Conservation (phyloP, 2,888 invertebrate species). For the Sinodicranocentrus sp. region DNA sequence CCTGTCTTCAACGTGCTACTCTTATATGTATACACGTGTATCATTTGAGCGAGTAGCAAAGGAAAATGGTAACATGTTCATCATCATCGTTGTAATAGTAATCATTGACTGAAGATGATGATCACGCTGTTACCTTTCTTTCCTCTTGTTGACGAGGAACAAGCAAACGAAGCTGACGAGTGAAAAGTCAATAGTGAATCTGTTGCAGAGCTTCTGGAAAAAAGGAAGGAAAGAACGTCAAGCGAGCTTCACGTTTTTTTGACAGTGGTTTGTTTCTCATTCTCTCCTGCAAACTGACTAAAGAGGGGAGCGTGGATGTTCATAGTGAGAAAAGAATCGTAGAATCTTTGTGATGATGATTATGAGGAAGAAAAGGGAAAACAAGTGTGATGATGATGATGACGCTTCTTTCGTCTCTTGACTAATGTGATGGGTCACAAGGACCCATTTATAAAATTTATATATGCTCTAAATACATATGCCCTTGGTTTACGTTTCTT, state of each 20-base stretch:
- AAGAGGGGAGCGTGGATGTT: neutral
- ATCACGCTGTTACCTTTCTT: neutral
- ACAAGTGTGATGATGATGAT: neutral
- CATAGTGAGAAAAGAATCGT: conserved; percentile 10
- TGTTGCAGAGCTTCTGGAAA: conserved; percentile 19
- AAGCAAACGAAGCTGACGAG: conserved; percentile 7
- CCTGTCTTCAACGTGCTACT: no score
- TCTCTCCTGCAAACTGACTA: neutral
- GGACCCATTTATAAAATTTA: neutral
- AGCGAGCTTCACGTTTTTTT: conserved; percentile 3
- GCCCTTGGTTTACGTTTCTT: neutral
- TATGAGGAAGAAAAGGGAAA: neutral
- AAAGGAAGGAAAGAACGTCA: neutral
- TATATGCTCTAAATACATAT: conserved; percentile 12
- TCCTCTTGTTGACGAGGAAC: conserved; percentile 23
- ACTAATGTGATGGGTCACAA: neutral
- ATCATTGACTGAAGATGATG: conserved; percentile 38
- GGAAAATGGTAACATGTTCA: neutral
- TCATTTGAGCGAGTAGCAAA: neutral
- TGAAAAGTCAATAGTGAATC: conserved; percentile 31
- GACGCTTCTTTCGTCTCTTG: conserved; percentile 5
- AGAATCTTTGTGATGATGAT: conserved; percentile 14
- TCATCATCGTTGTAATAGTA: conserved; percentile 22
- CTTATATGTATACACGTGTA: no score
- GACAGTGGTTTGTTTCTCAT: no score